Evolutionary conservation across 2,797 vertebrate genomes (phyloP).

Genomic region (Podarcis siculus): DNA sequence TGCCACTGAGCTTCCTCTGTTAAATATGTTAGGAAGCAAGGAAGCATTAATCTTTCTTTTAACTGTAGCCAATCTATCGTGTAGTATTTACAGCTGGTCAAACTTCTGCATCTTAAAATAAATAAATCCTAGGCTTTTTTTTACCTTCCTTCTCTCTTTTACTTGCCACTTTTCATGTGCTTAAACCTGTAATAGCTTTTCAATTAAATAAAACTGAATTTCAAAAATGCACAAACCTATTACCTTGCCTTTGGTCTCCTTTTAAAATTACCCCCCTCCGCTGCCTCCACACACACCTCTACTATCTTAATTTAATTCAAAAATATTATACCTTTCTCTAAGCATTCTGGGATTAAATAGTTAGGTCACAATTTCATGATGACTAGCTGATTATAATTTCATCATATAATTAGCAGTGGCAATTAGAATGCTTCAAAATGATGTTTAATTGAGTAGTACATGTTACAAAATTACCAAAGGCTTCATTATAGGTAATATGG

Average conservation of each 20-base stretch:
- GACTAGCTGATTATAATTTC: conserved; percentile 43
- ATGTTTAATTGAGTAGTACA: conserved; percentile 22
- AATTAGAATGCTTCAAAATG: conserved; percentile 24
- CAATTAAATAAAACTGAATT: neutral
- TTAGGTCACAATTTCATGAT: conserved; percentile 31
- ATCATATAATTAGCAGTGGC: conserved; percentile 21
- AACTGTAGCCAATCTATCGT: neutral
- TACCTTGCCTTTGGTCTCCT: neutral
- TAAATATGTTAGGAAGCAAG: too few species aligned
- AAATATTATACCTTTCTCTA: neutral
- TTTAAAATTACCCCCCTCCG: conserved; percentile 16
- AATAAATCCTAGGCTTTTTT: neutral
- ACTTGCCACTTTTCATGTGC: neutral
- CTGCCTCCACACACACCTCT: neutral
- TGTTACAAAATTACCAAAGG: conserved; percentile 15
- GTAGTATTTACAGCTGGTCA: neutral
- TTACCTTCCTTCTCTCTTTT: neutral
- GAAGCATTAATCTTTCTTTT: neutral
- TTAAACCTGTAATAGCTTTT: conserved; percentile 13
- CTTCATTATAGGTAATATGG: conserved; percentile 9
- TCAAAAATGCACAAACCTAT: neutral
- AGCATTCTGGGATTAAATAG: conserved; percentile 19
- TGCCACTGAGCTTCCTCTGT: too few species aligned
- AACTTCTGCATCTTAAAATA: neutral
- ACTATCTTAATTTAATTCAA: conserved; percentile 31